Evolutionary conservation across 2,113 vertebrate genomes (phyloP), one percentile per base, ranked within the genome.

Genomic region (Tonatia bakeri): DNA sequence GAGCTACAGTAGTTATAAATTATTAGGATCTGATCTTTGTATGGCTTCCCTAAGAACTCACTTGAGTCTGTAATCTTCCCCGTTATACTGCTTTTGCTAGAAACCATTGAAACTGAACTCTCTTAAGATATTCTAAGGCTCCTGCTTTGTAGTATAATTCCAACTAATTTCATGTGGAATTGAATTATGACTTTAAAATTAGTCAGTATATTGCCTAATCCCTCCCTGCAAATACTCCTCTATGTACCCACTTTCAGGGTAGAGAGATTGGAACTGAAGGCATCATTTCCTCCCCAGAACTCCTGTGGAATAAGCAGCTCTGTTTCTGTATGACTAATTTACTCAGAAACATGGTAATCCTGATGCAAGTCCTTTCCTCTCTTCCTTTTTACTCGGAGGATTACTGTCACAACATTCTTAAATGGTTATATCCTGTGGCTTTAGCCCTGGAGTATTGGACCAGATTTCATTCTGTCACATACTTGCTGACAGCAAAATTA

Each of bases 401-500:
- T 54, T 47, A 13, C 45, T 59, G 77, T 86, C 87, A 85, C 76
- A 76, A 3, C 33, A 47, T 92, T 83, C 47, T 47, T 86, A 70
- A 87, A 70, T 80, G 72, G 26, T 84, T 76, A 40, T 19, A n/a
- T 79, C 59, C 81, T 94, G 72, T 69, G 91, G 50, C 82, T 86
- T 70, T 67, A 77, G 65, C 40, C 87, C 90, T 73, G 7, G 54
- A 72, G 36, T 12, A 17, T 17, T 45, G 43, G 86, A 64, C 54
- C 33, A 61, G 47, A 69, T 76, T 33, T 91, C 43, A 43, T 91
- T 50, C 28, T 72, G 3, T 90, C 13, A 70, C 43, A 38, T 14
- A 59, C 31, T 90, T 95, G 81, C 40, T 90, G 93, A 94, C 81
- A 95, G 54, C 43, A 54, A 40, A 94, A 89, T 91, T 83, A 93